Conservation (phyloP, 2,113 vertebrate genomes). For the Neogale vison region DNA sequence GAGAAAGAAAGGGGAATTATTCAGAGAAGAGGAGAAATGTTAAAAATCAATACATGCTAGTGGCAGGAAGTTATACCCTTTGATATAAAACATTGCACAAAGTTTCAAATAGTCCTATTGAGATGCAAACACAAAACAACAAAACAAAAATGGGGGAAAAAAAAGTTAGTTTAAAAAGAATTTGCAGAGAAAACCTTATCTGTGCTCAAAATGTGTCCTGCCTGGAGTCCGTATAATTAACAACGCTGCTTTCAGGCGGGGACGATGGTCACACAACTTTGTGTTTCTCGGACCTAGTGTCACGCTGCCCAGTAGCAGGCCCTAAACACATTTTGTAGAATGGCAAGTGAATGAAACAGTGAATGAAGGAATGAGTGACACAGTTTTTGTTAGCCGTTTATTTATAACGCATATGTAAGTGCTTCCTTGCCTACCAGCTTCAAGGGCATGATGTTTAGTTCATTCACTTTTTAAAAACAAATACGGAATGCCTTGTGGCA, state of each 20-base stretch:
- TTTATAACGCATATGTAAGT: not conserved
- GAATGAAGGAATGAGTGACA: not conserved
- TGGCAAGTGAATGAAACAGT: not conserved
- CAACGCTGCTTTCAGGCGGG: not conserved
- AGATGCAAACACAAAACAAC: not conserved
- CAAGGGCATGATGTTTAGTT: not conserved
- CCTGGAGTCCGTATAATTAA: not conserved
- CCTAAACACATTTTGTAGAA: not conserved
- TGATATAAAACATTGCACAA: not conserved
- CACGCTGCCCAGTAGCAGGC: not conserved
- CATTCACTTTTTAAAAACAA: not conserved
- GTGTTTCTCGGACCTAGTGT: not conserved
- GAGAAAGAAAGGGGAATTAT: not conserved
- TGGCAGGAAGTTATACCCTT: not conserved
- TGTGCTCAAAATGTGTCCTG: not conserved
- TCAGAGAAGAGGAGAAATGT: not conserved
- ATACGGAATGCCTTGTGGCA: not conserved
- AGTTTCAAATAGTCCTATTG: not conserved
- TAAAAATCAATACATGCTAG: not conserved
- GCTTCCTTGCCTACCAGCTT: not conserved
- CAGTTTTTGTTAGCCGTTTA: not conserved
- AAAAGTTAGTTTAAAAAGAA: conserved; percentile 10
- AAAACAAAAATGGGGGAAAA: not conserved
- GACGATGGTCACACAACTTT: not conserved
- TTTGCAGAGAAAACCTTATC: not conserved